These are phyloP conservation scores for Nephotettix cincticeps DNA, from an alignment of 1,140 invertebrate genomes.

Conservation along the genomic window DNA sequence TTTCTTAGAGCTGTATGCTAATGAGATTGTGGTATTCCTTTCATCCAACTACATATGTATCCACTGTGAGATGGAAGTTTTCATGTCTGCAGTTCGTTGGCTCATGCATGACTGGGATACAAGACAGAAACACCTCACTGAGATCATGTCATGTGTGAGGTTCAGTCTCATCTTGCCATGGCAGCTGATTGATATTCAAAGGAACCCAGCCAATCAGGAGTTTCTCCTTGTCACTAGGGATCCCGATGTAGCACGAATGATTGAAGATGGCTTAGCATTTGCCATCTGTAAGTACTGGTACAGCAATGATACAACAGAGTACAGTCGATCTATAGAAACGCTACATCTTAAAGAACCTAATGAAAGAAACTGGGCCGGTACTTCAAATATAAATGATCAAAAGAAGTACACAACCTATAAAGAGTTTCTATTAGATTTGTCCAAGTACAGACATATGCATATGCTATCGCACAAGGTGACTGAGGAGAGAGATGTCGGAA, in stretches of 20 bases:
- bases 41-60: slow-evolving; percentile 67
- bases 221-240: slow-evolving; percentile 64
- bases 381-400: no score
- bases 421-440: no score
- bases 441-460: no score
- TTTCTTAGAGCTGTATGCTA: slow-evolving; percentile 60
- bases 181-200: slow-evolving; percentile 68
- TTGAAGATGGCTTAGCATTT: slow-evolving; percentile 68
- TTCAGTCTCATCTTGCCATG: slow-evolving; percentile 72
- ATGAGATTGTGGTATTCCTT: slow-evolving; percentile 62
- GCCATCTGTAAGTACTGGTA: no score
- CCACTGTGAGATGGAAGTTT: slow-evolving; percentile 71
- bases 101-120: slow-evolving; percentile 63
- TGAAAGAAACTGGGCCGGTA: no score
- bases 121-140: slow-evolving; percentile 53
- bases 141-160: slow-evolving; percentile 63
- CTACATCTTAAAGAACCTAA: no score
- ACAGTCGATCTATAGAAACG: no score
- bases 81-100: slow-evolving; percentile 73
- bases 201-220: slow-evolving; percentile 66
- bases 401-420: no score
- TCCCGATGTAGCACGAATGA: slow-evolving; percentile 65
- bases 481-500: no score
- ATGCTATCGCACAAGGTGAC: no score
- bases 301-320: no score